Base-by-base conservation (phyloP, 2,797 vertebrate genomes). In the Urocyon cinereoargenteus region DNA sequence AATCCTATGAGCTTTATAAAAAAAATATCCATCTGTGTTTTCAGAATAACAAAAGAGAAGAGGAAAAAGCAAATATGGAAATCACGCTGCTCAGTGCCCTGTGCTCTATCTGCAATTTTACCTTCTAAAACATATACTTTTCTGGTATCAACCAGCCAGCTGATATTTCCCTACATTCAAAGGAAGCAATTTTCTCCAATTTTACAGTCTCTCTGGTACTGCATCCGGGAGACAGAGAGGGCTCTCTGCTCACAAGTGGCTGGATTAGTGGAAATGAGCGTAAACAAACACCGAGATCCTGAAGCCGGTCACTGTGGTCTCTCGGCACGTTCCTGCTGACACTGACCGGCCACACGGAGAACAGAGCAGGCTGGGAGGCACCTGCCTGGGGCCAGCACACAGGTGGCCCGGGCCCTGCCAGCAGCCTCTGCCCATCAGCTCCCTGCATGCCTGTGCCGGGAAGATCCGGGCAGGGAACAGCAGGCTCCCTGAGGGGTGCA, bases 161-260 rank as follows among this genome's bases (percentile, higher is more conserved):
- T 83, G 97, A 77, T 84, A 84, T 92, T 89, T 86, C 68, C 85
- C 62, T 45, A 34, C 45, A 64, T 0, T 34, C 82, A 86, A 95
- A 98, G 90, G 79, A 79, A 90, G 92, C 28, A 36, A 45, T 93
- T 97, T 96, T 75, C 36, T 92, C 81, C 66, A 92, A 49, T n/a
- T 83, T 96, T 68, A 87, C 45, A 91, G 96, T 94, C 90, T 97
- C 84, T 90, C 89, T 14, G 53, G 26, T 10, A 5, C 45, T 34
- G 62, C 10, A 0, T 66, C 77, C 24, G 4, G 75, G 85, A 92
- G 86, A 59, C 86, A 34, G 45, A 26, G 62, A 72, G 87, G 92
- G 51, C 83, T 73, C 72, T 57, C 34, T 22, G 77, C 45, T 51
- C 40, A 51, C n/a, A 28, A 75, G 96, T 3, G 82, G 83, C 40